These are phyloP conservation scores for Brachionichthys hirsutus DNA, from an alignment of 2,113 vertebrate species.

Conservation along the genomic window DNA sequence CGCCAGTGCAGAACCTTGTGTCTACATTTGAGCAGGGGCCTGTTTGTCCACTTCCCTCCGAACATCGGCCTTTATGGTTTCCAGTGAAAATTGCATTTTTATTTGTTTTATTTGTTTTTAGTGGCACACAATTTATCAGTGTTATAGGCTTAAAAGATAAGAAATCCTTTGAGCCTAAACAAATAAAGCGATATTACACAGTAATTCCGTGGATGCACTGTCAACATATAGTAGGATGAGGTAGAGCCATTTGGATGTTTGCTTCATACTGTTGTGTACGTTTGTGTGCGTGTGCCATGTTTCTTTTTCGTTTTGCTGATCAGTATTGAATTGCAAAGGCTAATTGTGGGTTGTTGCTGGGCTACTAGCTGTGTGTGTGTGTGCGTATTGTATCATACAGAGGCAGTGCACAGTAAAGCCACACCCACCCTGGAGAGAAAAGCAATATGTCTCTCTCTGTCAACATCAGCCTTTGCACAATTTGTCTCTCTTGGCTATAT, in stretches of 20 bases:
- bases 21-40: conserved; percentile 15
- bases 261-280: too few relatives aligned
- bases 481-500: too few relatives aligned
- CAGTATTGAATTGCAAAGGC: conserved; percentile 25
- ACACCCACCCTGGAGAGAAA: not conserved
- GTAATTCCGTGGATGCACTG: conserved; percentile 2
- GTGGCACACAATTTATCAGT: too few relatives aligned
- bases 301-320: conserved; percentile 24
- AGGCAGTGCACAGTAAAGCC: too few relatives aligned
- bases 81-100: too few relatives aligned
- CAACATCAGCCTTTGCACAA: not conserved
- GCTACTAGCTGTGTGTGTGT: conserved; percentile 22
- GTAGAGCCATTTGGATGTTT: too few relatives aligned
- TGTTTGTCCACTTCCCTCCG: not conserved
- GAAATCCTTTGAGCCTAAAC: too few relatives aligned
- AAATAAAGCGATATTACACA: not conserved
- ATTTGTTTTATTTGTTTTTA: too few relatives aligned
- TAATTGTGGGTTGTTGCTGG: conserved; percentile 55
- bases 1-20: conserved; percentile 17
- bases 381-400: not conserved
- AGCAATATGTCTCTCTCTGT: not conserved
- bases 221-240: not conserved
- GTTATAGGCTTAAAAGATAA: too few relatives aligned
- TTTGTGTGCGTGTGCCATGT: too few relatives aligned
- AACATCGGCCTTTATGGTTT: not conserved